phyloP scores from a whole-genome alignment of 2,888 invertebrate genomes.

The Calameuta filiformis region DNA sequence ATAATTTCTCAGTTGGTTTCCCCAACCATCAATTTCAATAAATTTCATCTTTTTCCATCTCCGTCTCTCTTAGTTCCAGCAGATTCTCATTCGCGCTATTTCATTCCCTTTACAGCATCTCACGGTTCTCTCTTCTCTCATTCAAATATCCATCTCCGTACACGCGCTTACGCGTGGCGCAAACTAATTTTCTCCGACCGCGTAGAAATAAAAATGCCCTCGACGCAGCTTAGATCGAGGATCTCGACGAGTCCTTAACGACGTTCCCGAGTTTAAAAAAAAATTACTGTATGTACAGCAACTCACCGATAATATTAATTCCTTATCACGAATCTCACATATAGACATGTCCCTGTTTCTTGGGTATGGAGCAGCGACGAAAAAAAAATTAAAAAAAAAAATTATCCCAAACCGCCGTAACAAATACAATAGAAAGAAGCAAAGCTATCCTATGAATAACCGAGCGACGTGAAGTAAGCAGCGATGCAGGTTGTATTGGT shows the following conservation, averaged over 20 bases:
- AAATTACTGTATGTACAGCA: background rate
- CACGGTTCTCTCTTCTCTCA: background rate
- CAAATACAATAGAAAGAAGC: background rate
- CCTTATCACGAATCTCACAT: background rate
- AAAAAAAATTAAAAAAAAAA: background rate
- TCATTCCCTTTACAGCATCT: background rate
- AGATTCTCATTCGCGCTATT: background rate
- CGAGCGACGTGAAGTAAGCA: background rate
- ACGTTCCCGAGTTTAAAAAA: background rate
- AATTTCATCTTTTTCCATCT: too few relatives aligned
- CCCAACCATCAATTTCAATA: background rate
- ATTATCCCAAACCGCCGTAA: background rate
- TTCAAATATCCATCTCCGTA: background rate
- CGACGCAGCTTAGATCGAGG: too few relatives aligned
- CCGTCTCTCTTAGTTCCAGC: background rate
- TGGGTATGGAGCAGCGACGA: background rate
- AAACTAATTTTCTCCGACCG: conserved; percentile 22
- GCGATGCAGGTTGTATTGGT: conserved; percentile 36
- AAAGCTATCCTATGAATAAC: background rate
- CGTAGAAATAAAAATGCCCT: conserved; percentile 16
- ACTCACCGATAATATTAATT: background rate
- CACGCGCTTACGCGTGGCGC: background rate
- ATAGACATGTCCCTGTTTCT: background rate
- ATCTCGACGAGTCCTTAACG: background rate
- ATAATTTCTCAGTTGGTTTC: background rate